Evolutionary conservation across 2,797 vertebrate genomes (phyloP).

Genomic region (Coranthus polyacanthus): DNA sequence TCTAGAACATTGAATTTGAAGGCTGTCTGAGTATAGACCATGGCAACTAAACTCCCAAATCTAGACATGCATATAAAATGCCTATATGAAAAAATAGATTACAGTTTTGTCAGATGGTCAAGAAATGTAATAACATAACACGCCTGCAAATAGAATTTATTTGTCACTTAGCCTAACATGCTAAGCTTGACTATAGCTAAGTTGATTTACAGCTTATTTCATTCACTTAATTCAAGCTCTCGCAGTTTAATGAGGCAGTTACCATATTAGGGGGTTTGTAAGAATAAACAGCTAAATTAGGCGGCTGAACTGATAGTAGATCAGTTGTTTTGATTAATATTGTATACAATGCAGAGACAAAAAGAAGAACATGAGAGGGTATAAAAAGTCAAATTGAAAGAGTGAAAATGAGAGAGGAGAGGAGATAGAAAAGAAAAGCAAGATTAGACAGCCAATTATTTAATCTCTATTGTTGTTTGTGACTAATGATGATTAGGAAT

Average conservation of each 20-base stretch:
- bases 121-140: background rate
- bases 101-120: background rate
- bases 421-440: conserved; percentile 41
- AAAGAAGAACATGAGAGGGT: conserved; percentile 22
- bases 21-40: background rate
- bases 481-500: conserved; percentile 76
- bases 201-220: conserved; percentile 41
- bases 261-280: conserved; percentile 19
- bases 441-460: conserved; percentile 69
- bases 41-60: background rate
- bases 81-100: background rate
- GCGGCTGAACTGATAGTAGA: conserved; percentile 36
- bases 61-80: background rate
- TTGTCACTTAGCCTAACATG: conserved; percentile 21
- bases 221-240: conserved; percentile 26
- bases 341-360: conserved; percentile 31
- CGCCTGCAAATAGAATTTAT: conserved; percentile 22
- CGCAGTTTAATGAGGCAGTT: conserved; percentile 33
- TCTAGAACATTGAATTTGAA: conserved; percentile 12
- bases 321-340: conserved; percentile 54
- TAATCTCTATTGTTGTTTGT: conserved; percentile 74
- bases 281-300: conserved; percentile 54
- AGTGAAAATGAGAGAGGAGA: conserved; percentile 21
- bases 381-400: conserved; percentile 19
- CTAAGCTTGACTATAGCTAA: conserved; percentile 28